phyloP scores from a whole-genome alignment of 2,888 invertebrate genomes.

The Cerceris rybyensis region DNA sequence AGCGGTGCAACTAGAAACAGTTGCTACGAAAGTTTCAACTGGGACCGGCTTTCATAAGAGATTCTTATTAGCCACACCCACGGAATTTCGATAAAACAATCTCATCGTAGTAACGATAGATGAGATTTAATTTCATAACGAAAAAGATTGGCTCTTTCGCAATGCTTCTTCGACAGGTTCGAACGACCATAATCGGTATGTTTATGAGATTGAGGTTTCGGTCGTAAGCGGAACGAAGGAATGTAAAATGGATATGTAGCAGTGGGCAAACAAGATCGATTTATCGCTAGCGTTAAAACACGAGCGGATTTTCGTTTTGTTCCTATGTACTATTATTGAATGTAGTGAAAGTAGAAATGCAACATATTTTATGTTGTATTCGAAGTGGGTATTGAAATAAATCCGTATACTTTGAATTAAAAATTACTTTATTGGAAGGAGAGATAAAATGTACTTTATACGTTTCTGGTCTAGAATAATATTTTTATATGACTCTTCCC shows the following conservation, averaged over 20 bases:
- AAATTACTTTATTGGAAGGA: too few species aligned
- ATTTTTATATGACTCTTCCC: too few species aligned
- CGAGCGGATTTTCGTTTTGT: too few species aligned
- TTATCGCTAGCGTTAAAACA: too few species aligned
- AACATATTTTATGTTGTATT: too few species aligned
- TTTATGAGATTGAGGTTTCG: background rate
- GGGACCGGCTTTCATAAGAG: slow-evolving; percentile 40
- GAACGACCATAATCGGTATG: background rate
- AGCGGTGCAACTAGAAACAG: background rate
- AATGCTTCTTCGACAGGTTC: slow-evolving; percentile 11
- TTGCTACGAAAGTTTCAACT: background rate
- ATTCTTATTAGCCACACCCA: slow-evolving; percentile 50
- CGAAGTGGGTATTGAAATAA: too few species aligned
- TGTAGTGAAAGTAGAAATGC: too few species aligned
- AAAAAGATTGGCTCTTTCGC: slow-evolving; percentile 15
- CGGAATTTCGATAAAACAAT: slow-evolving; percentile 38
- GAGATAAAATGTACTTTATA: too few species aligned
- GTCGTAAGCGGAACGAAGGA: background rate
- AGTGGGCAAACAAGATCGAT: too few species aligned
- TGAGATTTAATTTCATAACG: slow-evolving; percentile 18
- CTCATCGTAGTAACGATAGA: slow-evolving; percentile 29
- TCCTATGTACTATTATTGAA: too few species aligned
- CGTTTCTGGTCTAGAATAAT: too few species aligned
- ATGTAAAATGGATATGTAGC: background rate
- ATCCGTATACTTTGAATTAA: too few species aligned